Conservation (phyloP, 2,888 invertebrate species). For the Hyposoter didymator region DNA sequence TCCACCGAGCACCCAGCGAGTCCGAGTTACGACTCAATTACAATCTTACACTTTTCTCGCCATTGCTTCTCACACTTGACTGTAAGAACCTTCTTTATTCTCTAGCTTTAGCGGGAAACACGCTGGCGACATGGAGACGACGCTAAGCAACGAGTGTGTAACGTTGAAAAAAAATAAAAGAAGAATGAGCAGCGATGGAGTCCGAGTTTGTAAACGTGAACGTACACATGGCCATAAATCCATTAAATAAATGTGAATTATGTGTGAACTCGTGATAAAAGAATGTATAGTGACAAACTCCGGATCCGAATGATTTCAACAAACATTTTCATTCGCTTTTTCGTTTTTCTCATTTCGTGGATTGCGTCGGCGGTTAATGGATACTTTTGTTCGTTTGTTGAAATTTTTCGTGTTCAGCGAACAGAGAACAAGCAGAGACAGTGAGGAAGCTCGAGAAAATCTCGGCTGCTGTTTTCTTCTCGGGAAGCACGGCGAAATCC, state of each 20-base stretch:
- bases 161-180: constrained; percentile 8
- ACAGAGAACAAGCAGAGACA: neutral
- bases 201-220: constrained; percentile 41
- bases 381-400: constrained; percentile 25
- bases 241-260: neutral
- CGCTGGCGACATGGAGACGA: neutral
- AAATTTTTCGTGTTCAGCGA: constrained; percentile 1
- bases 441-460: constrained; percentile 43
- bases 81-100: neutral
- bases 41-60: constrained; percentile 31
- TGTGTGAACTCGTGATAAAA: neutral
- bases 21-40: constrained; percentile 66
- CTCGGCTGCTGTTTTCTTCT: constrained; percentile 48
- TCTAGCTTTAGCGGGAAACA: constrained; percentile 9
- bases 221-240: constrained; percentile 40
- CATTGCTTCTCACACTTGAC: neutral
- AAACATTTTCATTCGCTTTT: neutral
- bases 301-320: constrained; percentile 16
- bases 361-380: constrained; percentile 53
- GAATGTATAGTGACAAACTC: neutral
- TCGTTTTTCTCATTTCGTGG: constrained; percentile 37
- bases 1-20: constrained; percentile 56
- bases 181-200: constrained; percentile 1
- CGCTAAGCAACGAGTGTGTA: neutral
- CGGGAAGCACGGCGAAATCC: constrained; percentile 32